Evolutionary conservation across 2,888 invertebrate genomes (phyloP).

Genomic region (Trachelus iudaicus): DNA sequence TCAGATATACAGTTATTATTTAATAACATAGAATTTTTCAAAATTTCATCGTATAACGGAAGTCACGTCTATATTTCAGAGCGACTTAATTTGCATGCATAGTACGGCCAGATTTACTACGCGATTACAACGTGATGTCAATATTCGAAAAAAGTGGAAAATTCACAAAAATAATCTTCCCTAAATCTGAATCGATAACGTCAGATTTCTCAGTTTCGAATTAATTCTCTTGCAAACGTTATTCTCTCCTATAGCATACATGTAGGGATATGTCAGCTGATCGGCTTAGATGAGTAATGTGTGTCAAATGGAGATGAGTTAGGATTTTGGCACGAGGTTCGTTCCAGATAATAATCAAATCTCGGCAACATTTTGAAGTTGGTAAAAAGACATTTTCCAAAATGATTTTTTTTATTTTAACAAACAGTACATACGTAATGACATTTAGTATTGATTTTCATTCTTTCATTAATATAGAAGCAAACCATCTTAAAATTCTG

Average conservation of each 20-base stretch:
- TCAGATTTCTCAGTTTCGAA: background rate
- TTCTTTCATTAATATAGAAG: background rate
- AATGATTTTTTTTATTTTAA: background rate
- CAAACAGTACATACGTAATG: background rate
- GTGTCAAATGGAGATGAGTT: background rate
- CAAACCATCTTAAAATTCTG: background rate
- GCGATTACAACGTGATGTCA: background rate
- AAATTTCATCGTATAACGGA: background rate
- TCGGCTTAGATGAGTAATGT: no score
- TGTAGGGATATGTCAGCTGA: no score
- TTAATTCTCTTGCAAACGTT: background rate
- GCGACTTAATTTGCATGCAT: background rate
- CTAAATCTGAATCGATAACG: background rate
- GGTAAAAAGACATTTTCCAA: background rate
- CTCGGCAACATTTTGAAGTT: background rate
- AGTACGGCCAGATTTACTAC: background rate
- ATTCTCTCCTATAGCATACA: no score
- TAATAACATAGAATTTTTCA: background rate
- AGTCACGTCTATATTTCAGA: background rate
- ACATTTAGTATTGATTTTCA: background rate
- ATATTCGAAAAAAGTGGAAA: background rate
- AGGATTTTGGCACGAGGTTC: background rate
- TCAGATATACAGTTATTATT: background rate
- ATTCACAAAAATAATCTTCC: background rate
- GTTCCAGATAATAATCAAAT: background rate